Evolutionary conservation across 2,113 vertebrate species (phyloP).

Genomic region (Equus przewalskii): DNA sequence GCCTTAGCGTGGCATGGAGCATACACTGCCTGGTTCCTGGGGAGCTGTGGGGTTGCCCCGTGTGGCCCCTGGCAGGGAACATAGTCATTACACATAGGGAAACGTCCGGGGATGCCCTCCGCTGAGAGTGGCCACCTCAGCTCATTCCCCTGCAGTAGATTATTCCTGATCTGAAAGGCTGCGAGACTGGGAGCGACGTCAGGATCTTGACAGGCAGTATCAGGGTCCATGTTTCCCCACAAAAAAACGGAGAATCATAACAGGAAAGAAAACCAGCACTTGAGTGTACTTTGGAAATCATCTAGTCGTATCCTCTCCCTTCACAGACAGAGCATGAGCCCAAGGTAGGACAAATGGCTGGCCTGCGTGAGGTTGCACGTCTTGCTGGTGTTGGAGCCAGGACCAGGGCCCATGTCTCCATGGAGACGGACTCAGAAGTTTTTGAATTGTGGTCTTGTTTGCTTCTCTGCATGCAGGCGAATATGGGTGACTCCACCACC

Average conservation of each 20-base stretch:
- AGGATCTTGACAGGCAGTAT: not conserved
- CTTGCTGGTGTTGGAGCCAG: accelerated
- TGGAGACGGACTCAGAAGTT: not conserved
- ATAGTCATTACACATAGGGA: not conserved
- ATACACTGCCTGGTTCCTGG: not conserved
- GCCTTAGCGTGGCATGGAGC: not conserved
- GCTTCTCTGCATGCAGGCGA: not conserved
- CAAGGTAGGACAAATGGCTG: accelerated
- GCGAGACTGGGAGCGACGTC: not conserved
- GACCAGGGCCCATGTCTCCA: too few species aligned
- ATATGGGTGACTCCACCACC: not conserved
- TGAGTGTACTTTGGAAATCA: not conserved
- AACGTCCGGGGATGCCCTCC: not conserved
- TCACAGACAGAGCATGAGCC: not conserved
- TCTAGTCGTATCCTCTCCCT: not conserved
- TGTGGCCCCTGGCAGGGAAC: not conserved
- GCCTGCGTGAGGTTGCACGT: accelerated
- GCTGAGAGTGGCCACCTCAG: not conserved
- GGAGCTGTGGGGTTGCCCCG: too few species aligned
- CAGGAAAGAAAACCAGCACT: not conserved
- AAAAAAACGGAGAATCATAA: not conserved
- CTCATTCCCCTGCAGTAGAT: not conserved
- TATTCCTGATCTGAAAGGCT: not conserved
- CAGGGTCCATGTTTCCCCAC: not conserved
- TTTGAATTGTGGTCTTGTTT: not conserved